phyloP scores from a whole-genome alignment of 1,140 invertebrate genomes.

The Panagrolaimus sp. region DNA sequence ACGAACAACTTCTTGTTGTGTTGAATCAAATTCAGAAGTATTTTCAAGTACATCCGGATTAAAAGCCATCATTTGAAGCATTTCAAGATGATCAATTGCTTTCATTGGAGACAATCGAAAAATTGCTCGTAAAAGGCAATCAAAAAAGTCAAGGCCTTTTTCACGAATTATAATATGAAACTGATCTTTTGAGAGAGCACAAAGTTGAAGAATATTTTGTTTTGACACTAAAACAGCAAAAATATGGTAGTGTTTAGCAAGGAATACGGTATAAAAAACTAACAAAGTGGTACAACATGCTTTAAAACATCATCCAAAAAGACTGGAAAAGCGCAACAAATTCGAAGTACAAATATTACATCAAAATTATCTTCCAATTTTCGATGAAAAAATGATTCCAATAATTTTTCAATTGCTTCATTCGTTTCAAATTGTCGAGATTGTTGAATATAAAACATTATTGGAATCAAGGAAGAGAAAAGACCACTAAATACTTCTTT shows the following conservation, averaged over 20 bases:
- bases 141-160: background rate
- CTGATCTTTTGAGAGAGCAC: background rate
- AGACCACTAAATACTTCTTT: background rate
- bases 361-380: background rate
- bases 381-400: background rate
- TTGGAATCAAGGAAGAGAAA: background rate
- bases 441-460: background rate
- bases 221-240: background rate
- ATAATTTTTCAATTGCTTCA: conserved; percentile 1
- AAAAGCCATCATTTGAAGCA: background rate
- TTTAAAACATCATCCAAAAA: conserved; percentile 3
- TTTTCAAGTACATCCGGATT: background rate
- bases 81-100: background rate
- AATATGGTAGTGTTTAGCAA: background rate
- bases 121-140: background rate
- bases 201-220: background rate
- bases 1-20: background rate
- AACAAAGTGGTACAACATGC: background rate
- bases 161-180: background rate
- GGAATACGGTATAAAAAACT: background rate
- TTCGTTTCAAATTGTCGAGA: background rate
- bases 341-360: background rate
- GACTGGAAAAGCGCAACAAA: background rate
- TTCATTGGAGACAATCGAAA: background rate
- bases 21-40: background rate